Evolutionary conservation across 2,113 vertebrate species (phyloP).

Genomic region (Psettodes erumei): DNA sequence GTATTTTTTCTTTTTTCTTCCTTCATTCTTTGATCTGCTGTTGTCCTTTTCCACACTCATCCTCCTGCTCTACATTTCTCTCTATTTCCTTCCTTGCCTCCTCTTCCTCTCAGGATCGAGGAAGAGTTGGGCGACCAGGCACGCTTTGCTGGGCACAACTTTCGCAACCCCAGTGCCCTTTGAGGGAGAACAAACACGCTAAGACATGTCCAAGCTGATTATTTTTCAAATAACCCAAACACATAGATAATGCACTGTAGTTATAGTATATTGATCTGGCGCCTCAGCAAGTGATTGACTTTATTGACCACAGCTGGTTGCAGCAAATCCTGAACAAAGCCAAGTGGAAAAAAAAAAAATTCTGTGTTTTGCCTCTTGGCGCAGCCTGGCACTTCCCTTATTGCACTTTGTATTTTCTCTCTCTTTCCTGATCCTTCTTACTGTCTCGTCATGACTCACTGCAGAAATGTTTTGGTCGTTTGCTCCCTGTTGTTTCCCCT

Average conservation of each 20-base stretch:
- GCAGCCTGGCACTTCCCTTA: conserved; percentile 18
- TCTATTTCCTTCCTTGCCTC: conserved; percentile 8
- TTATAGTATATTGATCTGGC: conserved; percentile 29
- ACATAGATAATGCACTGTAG: conserved; percentile 9
- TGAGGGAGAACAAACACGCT: conserved; percentile 76
- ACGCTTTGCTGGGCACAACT: conserved; percentile 93
- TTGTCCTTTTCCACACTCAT: neutral
- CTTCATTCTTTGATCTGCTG: conserved; percentile 4
- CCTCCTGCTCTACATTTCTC: conserved; percentile 19
- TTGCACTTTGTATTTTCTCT: conserved; percentile 28
- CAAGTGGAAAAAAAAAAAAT: conserved; percentile 2
- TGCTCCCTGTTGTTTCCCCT: conserved; percentile 40
- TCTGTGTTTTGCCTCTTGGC: conserved; percentile 21
- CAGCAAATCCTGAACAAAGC: conserved; percentile 25
- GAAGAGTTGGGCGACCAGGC: conserved; percentile 93
- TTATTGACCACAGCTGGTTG: conserved; percentile 14
- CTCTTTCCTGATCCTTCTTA: conserved; percentile 32
- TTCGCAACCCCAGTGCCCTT: conserved; percentile 92
- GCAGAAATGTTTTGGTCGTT: conserved; percentile 42
- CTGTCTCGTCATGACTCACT: conserved; percentile 39
- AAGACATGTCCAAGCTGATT: conserved; percentile 30
- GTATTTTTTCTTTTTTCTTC: conserved; percentile 14
- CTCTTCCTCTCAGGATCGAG: conserved; percentile 87
- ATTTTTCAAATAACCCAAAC: conserved; percentile 33
- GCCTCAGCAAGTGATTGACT: conserved; percentile 26